Evolutionary conservation across 2,797 vertebrate genomes (phyloP).

Genomic region (Pempheris klunzingeri): DNA sequence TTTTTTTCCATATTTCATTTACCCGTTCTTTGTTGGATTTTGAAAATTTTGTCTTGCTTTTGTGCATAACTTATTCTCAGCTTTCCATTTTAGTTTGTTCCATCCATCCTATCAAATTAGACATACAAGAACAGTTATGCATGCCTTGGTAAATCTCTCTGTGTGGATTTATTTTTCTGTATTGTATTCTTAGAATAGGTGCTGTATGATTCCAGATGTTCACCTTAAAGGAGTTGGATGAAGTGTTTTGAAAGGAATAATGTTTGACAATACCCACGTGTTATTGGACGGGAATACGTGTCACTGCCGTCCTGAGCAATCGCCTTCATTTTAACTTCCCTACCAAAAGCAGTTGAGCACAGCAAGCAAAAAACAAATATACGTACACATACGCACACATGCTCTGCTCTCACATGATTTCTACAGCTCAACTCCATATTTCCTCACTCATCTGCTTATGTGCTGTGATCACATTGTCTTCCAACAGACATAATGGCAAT

Average conservation of each 20-base stretch:
- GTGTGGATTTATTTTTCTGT: slow-evolving; percentile 44
- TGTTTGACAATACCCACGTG: slow-evolving; percentile 22
- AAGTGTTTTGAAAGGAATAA: slow-evolving; percentile 28
- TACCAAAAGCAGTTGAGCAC: slow-evolving; percentile 23
- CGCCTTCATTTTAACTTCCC: slow-evolving; percentile 32
- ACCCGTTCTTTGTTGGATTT: background rate
- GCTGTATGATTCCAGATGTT: slow-evolving; percentile 5
- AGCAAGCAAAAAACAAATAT: slow-evolving; percentile 31
- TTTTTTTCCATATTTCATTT: slow-evolving; percentile 12
- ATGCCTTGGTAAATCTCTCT: slow-evolving; percentile 56
- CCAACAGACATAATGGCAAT: background rate
- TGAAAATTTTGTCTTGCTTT: slow-evolving; percentile 2
- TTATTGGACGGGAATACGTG: slow-evolving; percentile 34
- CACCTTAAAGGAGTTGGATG: slow-evolving; percentile 27
- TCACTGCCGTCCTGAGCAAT: slow-evolving; percentile 26
- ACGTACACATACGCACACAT: slow-evolving; percentile 28
- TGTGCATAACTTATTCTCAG: background rate
- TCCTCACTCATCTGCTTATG: slow-evolving; percentile 20
- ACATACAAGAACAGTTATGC: slow-evolving; percentile 32
- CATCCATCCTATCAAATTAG: slow-evolving; percentile 28
- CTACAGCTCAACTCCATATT: slow-evolving; percentile 25
- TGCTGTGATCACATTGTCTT: slow-evolving; percentile 26
- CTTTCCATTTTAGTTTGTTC: slow-evolving; percentile 33
- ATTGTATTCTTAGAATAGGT: slow-evolving; percentile 24
- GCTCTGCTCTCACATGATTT: slow-evolving; percentile 7